These are phyloP conservation scores for Drosophila birchii DNA, from an alignment of 2,888 invertebrate species.

Conservation along the genomic window DNA sequence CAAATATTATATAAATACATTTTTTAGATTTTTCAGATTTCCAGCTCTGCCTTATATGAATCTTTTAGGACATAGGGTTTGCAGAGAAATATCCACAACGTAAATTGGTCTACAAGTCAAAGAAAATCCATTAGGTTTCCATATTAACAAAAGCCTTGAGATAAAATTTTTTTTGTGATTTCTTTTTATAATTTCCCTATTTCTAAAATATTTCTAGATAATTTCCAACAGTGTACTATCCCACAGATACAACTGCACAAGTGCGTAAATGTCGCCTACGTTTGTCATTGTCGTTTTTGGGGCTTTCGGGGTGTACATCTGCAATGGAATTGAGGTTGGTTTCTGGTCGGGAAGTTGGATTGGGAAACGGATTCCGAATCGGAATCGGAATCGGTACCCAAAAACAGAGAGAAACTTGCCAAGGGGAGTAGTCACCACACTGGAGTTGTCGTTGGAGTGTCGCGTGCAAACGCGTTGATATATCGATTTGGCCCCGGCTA, in stretches of 20 bases:
- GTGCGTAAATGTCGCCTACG: conserved; percentile 60
- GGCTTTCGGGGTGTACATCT: conserved; percentile 6
- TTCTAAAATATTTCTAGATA: too few species aligned
- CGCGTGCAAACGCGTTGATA: conserved; percentile 73
- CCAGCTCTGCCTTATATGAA: not conserved
- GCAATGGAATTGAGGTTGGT: conserved; percentile 22
- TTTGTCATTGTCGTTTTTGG: conserved; percentile 62
- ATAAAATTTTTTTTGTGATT: too few species aligned
- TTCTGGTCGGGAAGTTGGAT: conserved; percentile 18
- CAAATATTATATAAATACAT: not conserved
- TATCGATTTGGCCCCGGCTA: conserved; percentile 68
- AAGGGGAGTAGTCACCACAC: not conserved
- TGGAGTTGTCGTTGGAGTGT: conserved; percentile 25
- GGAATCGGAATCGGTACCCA: conserved; percentile 7
- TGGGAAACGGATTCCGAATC: conserved; percentile 6
- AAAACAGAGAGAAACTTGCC: conserved; percentile 2
- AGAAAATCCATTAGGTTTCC: too few species aligned
- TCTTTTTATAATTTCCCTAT: too few species aligned
- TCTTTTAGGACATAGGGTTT: too few species aligned
- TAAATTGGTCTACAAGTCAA: too few species aligned
- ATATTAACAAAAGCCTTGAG: too few species aligned
- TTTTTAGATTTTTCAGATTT: not conserved
- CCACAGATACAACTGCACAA: conserved; percentile 47
- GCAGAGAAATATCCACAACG: too few species aligned
- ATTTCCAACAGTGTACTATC: not conserved